A percentile compares a stretch with the other conserved stretches of the same genome.
Evolutionary conservation across 2,797 vertebrate species (phyloP).

Genomic region (Rachycentron canadum): DNA sequence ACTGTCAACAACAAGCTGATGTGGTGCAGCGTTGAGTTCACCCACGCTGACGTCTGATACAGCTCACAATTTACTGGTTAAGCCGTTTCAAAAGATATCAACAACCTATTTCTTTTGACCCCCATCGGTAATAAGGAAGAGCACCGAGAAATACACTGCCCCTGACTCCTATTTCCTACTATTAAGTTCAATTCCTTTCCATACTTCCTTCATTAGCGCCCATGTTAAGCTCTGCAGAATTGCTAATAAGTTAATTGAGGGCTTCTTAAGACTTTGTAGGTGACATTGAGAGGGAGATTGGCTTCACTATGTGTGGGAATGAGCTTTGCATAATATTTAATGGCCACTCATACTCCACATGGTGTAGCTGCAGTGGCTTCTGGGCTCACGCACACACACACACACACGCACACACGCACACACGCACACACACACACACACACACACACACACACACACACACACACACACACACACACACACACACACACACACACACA

Average conservation of each 20-base stretch:
- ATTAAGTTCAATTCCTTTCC: slow-evolving; percentile 63
- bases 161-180: slow-evolving; percentile 60
- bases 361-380: slow-evolving; percentile 38
- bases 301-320: slow-evolving; percentile 68
- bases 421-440: not conserved
- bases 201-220: slow-evolving; percentile 70
- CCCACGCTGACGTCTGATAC: slow-evolving; percentile 12
- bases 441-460: not conserved
- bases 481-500: not conserved
- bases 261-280: slow-evolving; percentile 79
- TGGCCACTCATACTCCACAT: slow-evolving; percentile 53
- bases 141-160: not conserved
- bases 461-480: slow-evolving; percentile 1
- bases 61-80: slow-evolving; percentile 12
- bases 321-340: slow-evolving; percentile 77
- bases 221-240: slow-evolving; percentile 73
- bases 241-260: slow-evolving; percentile 80
- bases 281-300: slow-evolving; percentile 79
- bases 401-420: not conserved
- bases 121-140: slow-evolving; percentile 5
- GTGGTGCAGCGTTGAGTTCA: not conserved
- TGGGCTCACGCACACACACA: slow-evolving; percentile 25
- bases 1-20: slow-evolving; percentile 14
- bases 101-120: slow-evolving; percentile 33
- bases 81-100: slow-evolving; percentile 27